Conservation (phyloP, 2,113 vertebrate species). For the Puma concolor region DNA sequence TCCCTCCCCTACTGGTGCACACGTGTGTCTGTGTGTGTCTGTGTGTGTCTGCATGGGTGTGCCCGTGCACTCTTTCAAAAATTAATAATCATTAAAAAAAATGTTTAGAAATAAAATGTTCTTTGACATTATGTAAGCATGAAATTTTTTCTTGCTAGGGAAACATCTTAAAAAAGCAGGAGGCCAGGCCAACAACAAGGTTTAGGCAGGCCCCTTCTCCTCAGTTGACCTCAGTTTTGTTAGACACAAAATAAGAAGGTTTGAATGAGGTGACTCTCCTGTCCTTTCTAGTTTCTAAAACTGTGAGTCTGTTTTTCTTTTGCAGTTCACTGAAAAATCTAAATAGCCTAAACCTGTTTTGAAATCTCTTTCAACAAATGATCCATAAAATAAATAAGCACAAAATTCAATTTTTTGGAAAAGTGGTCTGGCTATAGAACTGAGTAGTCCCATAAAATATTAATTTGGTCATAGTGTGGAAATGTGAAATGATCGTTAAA, state of each 20-base stretch:
- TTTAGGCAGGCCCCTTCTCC: background rate
- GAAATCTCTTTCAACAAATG: slow-evolving; percentile 77
- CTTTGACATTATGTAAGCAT: background rate
- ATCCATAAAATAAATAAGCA: slow-evolving; percentile 80
- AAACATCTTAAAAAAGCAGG: background rate
- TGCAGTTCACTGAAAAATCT: slow-evolving; percentile 76
- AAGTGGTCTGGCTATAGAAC: slow-evolving; percentile 73
- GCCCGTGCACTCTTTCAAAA: too few species aligned
- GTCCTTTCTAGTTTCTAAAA: slow-evolving; percentile 43
- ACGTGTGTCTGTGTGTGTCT: too few species aligned
- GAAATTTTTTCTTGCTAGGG: background rate
- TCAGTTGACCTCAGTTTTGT: background rate
- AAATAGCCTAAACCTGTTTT: slow-evolving; percentile 78
- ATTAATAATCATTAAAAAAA: too few species aligned
- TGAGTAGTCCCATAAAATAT: slow-evolving; percentile 77
- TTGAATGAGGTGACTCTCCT: slow-evolving; percentile 44
- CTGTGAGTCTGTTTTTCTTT: slow-evolving; percentile 61
- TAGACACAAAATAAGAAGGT: slow-evolving; percentile 55
- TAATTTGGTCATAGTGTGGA: slow-evolving; percentile 72
- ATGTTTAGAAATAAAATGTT: background rate
- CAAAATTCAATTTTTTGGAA: slow-evolving; percentile 82
- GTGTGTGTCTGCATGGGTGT: too few species aligned
- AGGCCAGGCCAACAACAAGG: background rate
- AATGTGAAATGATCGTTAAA: slow-evolving; percentile 75
- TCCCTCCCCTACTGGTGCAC: too few species aligned